Percentiles rank a stretch among this genome's conserved stretches.
These are phyloP conservation scores for Gymnocheta viridis DNA, from an alignment of 2,888 invertebrate species.

Conservation along the genomic window DNA sequence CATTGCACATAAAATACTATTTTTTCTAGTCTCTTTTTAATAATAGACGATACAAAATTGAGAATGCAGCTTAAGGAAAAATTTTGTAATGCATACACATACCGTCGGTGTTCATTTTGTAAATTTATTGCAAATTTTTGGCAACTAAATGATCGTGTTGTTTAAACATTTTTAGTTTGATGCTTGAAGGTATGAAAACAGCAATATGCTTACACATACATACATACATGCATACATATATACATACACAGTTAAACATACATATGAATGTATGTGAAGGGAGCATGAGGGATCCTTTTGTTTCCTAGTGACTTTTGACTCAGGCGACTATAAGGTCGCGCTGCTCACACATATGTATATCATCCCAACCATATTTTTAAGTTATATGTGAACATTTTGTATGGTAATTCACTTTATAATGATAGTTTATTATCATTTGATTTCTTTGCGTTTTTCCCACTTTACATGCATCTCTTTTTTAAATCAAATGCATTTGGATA, in stretches of 20 bases:
- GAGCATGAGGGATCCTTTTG: neutral
- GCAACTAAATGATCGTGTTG: neutral
- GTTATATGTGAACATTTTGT: neutral
- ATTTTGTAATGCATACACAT: neutral
- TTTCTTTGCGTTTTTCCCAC: too few relatives aligned
- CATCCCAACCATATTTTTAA: neutral
- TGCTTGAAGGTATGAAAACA: neutral
- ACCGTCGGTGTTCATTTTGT: neutral
- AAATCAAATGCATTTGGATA: too few relatives aligned
- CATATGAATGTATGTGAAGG: neutral
- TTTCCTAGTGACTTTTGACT: neutral
- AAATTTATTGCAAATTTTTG: slow-evolving; percentile 1
- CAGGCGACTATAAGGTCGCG: neutral
- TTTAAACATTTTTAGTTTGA: neutral
- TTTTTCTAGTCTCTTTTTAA: neutral
- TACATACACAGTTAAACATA: neutral
- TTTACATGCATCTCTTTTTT: too few relatives aligned
- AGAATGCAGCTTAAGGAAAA: neutral
- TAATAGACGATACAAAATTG: neutral
- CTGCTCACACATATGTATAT: too few relatives aligned
- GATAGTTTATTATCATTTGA: neutral
- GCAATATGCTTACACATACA: slow-evolving; percentile 1
- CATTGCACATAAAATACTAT: slow-evolving; percentile 1
- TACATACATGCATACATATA: neutral
- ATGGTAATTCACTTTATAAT: neutral